Evolutionary conservation across 2,113 vertebrate genomes (phyloP).

Genomic region (Lichenostomus cassidix): DNA sequence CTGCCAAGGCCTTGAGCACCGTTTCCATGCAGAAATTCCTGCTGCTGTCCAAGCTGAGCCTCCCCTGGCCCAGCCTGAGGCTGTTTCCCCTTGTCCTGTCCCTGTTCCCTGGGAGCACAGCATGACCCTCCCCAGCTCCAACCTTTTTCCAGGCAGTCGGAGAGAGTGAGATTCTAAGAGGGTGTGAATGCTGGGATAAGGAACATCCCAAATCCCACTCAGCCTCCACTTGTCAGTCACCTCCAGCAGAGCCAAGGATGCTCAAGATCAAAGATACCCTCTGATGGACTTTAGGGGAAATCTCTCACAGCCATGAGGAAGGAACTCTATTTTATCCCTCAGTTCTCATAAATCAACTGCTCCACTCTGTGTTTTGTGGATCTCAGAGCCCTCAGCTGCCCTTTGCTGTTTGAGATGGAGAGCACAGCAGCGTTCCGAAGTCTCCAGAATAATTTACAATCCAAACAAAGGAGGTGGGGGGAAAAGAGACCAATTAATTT

Average conservation of each 20-base stretch:
- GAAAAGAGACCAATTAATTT: neutral
- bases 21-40: neutral
- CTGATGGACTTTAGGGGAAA: fast-evolving
- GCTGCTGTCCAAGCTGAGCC: neutral
- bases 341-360: neutral
- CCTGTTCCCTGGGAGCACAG: neutral
- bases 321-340: neutral
- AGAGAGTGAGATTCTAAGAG: neutral
- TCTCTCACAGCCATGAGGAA: neutral
- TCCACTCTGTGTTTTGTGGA: neutral
- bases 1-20: neutral
- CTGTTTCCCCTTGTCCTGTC: neutral
- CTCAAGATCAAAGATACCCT: neutral
- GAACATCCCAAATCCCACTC: fast-evolving
- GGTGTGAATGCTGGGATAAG: fast-evolving
- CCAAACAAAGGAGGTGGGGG: neutral
- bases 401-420: neutral
- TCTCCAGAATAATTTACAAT: neutral
- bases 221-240: too few species aligned
- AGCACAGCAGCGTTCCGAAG: neutral
- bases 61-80: neutral
- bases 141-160: neutral
- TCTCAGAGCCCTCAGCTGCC: neutral
- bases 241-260: neutral
- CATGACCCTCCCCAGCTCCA: fast-evolving